Evolutionary conservation across 2,888 invertebrate genomes (phyloP), one percentile per base, ranked within the genome.

Genomic region (Priocnemis perturbator): DNA sequence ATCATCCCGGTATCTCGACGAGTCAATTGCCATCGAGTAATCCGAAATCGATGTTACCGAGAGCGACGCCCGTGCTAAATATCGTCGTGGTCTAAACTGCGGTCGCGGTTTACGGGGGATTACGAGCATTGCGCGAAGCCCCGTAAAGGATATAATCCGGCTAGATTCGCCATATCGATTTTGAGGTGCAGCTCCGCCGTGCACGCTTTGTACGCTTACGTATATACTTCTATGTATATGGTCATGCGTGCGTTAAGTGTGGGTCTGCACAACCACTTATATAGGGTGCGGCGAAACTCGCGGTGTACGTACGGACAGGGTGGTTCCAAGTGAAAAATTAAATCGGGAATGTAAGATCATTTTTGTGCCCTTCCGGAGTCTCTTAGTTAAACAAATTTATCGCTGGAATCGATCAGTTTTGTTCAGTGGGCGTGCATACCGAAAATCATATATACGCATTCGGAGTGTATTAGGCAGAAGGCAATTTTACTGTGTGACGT

Each of bases 81-180:
- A 71, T 78, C 64, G 55, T 53, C 63, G 61, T 53, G 73, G 67
- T 68, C 74, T 71, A 73, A 78, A 81, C 82, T 73, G 76, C 74
- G 75, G 77, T 77, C 76, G 79, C 71, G 79, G 78, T 84, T 82
- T 83, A 84, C 80, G 74, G 69, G 74, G 83, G 85, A 86, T 87
- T 84, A 85, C 84, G 74, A 81, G 84, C 83, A 86, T 87, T 85
- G 83, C 84, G 84, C 83, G 88, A 88, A 88, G 86, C 87, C 88
- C 85, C 84, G 82, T 85, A 85, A 74, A 87, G 86, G 84, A 86
- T 86, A 86, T 87, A 86, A 86, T 87, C 87, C 85, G 80, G 83
- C 86, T 88, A 86, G 86, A 88, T 88, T 88, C 85, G 85, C 85
- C 85, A 83, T 88, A 88, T 88, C 87, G 88, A 88, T 88, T 88